A percentile compares a stretch with the other conserved stretches of the same genome.
These are phyloP conservation scores for Nasonia oneida DNA, from an alignment of 2,888 invertebrate species.

Conservation along the genomic window DNA sequence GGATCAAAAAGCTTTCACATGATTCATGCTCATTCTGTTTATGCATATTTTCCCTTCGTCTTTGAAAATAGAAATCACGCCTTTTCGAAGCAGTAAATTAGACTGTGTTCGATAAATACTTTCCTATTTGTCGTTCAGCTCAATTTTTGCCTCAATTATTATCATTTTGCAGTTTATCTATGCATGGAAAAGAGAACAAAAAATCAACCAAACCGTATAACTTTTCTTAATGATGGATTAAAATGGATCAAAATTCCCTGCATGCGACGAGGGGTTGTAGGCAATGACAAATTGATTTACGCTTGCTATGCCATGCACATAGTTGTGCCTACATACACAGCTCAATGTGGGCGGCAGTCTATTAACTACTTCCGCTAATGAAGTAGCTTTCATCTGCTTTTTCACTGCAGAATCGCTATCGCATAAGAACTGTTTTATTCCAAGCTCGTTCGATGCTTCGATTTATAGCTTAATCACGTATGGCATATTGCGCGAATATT, in stretches of 20 bases:
- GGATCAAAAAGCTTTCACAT: too few relatives aligned
- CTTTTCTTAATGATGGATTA: background rate
- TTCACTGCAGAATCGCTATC: background rate
- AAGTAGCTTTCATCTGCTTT: constrained; percentile 8
- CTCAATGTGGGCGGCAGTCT: constrained; percentile 2
- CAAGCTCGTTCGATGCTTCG: background rate
- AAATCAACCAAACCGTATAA: too few relatives aligned
- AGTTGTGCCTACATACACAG: background rate
- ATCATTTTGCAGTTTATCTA: too few relatives aligned
- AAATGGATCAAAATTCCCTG: background rate
- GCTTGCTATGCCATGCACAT: background rate
- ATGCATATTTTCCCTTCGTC: too few relatives aligned
- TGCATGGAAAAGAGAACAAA: too few relatives aligned
- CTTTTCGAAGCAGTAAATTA: too few relatives aligned
- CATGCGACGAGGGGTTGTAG: background rate
- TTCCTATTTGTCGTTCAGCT: too few relatives aligned
- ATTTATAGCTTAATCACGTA: background rate
- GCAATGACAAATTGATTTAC: constrained; percentile 23
- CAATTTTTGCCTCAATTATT: too few relatives aligned
- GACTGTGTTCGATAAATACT: too few relatives aligned
- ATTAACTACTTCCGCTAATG: constrained; percentile 36
- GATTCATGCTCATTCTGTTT: too few relatives aligned
- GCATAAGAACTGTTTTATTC: background rate
- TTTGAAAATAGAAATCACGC: too few relatives aligned
- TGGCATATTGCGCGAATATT: too few relatives aligned